A percentile compares a stretch with the other conserved stretches of the same genome.
phyloP scores from a whole-genome alignment of 2,888 invertebrate species.

The Drosophila neutralis region DNA sequence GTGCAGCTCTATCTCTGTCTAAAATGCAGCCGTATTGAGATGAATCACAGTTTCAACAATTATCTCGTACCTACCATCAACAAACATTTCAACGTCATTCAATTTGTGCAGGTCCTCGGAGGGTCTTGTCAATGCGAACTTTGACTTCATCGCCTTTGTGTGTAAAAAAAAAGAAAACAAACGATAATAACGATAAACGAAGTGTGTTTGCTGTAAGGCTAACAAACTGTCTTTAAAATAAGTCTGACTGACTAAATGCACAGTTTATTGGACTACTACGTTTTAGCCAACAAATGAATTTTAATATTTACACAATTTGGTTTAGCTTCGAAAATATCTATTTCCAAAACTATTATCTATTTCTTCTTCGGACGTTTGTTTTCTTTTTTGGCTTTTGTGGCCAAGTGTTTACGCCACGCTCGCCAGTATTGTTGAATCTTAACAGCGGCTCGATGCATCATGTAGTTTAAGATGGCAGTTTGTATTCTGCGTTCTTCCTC shows the following conservation, averaged over 20 bases:
- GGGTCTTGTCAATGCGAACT: background rate
- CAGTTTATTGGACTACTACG: background rate
- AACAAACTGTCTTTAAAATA: background rate
- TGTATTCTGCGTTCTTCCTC: conserved; percentile 33
- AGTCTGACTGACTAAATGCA: background rate
- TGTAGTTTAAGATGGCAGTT: conserved; percentile 5
- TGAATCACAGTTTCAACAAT: background rate
- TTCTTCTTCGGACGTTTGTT: background rate
- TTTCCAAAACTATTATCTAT: background rate
- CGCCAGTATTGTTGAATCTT: conserved; percentile 46
- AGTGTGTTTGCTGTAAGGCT: background rate
- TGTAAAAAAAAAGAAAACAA: background rate
- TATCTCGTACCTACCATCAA: background rate
- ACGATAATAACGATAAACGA: background rate
- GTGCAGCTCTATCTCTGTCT: conserved; percentile 44
- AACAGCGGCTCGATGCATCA: conserved; percentile 37
- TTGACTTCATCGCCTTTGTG: background rate
- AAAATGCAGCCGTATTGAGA: background rate
- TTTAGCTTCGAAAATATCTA: background rate
- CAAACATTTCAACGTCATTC: background rate
- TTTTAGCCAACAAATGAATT: background rate
- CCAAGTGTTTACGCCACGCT: conserved; percentile 30
- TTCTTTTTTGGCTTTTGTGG: background rate
- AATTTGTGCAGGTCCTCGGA: background rate
- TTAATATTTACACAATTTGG: background rate